Conservation (phyloP, 2,113 vertebrate genomes). For the Pituophis catenifer region DNA sequence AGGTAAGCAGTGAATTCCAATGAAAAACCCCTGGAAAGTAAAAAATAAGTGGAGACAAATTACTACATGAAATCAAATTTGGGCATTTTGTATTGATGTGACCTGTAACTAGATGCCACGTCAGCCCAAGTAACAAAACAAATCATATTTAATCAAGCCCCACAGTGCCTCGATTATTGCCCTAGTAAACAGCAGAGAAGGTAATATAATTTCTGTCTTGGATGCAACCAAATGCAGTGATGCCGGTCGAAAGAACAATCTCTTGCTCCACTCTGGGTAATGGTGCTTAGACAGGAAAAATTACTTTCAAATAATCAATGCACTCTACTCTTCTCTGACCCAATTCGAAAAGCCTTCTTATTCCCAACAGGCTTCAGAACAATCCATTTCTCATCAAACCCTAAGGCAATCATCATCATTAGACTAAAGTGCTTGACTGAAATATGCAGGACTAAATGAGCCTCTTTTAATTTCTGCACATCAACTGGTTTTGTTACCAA, state of each 20-base stretch:
- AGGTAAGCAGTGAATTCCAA: not conserved
- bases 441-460: constrained; percentile 45
- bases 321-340: constrained; percentile 36
- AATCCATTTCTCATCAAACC: constrained; percentile 41
- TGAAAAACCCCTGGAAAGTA: not conserved
- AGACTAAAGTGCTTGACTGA: constrained; percentile 55
- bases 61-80: not conserved
- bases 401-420: constrained; percentile 41
- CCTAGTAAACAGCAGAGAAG: not conserved
- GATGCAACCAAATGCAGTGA: not conserved
- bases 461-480: constrained; percentile 26
- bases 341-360: constrained; percentile 41
- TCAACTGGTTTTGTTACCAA: constrained; percentile 48
- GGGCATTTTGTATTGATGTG: not conserved
- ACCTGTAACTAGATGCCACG: not conserved
- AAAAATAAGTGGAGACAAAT: not conserved
- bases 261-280: constrained; percentile 2
- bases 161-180: not conserved
- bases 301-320: constrained; percentile 40
- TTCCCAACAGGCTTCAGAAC: constrained; percentile 21
- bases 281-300: constrained; percentile 9
- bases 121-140: not conserved
- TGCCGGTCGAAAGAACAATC: not conserved
- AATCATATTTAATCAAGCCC: not conserved
- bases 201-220: not conserved